These are phyloP conservation scores for Dioctria rufipes DNA, from an alignment of 2,888 invertebrate genomes.

Conservation along the genomic window DNA sequence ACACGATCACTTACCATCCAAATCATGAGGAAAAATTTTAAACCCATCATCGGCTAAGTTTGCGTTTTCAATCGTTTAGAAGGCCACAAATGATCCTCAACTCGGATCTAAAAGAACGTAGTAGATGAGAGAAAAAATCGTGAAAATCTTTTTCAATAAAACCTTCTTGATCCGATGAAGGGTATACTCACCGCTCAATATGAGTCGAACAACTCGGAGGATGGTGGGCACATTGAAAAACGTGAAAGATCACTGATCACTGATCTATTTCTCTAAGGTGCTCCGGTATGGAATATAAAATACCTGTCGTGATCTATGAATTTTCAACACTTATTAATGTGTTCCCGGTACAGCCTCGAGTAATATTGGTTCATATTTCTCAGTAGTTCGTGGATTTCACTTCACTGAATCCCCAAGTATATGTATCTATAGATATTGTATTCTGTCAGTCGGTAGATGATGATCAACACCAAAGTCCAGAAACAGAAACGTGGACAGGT, in stretches of 20 bases:
- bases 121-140: constrained; percentile 54
- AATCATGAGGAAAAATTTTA: constrained; percentile 28
- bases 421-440: no score
- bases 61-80: constrained; percentile 44
- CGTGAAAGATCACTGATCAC: constrained; percentile 59
- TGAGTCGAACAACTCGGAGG: constrained; percentile 6
- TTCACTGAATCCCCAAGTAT: not conserved
- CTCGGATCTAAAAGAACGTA: constrained; percentile 30
- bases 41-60: not conserved
- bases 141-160: constrained; percentile 58
- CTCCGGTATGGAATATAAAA: constrained; percentile 59
- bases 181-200: constrained; percentile 32
- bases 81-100: constrained; percentile 40
- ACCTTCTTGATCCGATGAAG: constrained; percentile 47
- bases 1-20: constrained; percentile 55
- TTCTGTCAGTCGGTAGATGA: constrained; percentile 13
- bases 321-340: constrained; percentile 60
- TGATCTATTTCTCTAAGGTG: constrained; percentile 60
- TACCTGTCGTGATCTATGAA: constrained; percentile 60
- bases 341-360: constrained; percentile 57
- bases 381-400: constrained; percentile 33
- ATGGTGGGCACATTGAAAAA: constrained; percentile 52
- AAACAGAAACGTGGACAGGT: constrained; percentile 57
- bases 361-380: constrained; percentile 59
- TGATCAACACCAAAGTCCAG: constrained; percentile 44